Evolutionary conservation across 2,888 invertebrate species (phyloP), one percentile per base, ranked within the genome.

Genomic region (Stegana nigrithorax): DNA sequence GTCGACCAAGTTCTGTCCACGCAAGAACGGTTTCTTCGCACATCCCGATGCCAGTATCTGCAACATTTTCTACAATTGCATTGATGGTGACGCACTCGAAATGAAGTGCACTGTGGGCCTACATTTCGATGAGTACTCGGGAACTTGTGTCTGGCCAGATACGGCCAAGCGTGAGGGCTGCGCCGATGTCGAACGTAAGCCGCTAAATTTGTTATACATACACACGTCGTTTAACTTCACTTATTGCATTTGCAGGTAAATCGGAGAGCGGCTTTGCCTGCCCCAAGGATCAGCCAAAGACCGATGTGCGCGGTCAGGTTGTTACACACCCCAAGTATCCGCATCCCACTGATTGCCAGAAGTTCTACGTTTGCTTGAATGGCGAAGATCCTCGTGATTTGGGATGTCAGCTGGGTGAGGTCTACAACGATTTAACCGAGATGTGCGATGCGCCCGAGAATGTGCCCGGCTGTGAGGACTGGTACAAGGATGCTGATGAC

Each of bases 141-240:
- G 95, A 61, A 94, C 93, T 59, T 96, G 96, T 83, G 94, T 95
- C 59, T 96, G 96, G 96, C 95, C 95, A 3, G 93, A 91, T 65
- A 86, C 91, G 10, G 92, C 92, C 36, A 92, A 90, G 70, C 90
- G 95, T 77, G 88, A 91, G 80, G 93, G 93, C 74, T 93, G 92
- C 85, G 86, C 87, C 69, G 86, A 84, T 27, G 87, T 86, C 67
- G 87, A 88, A 23, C 89, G 89, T 90, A 80, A 87, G 88, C 25
- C 8, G 4, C 4, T 8, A 44, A 44, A 44, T n/a, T n/a, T n/a
- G n/a, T n/a, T 4, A 25, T 6, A 12, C 21, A 3, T 7, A 19
- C 17, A 0, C 12, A 42, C 26, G 6, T 17, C n/a, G 17, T 44
- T 39, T 3, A 39, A 36, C 27, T 21, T 53, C 2, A n/a, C n/a